phyloP scores from a whole-genome alignment of 2,113 vertebrate species.

The Thamnophis sirtalis region DNA sequence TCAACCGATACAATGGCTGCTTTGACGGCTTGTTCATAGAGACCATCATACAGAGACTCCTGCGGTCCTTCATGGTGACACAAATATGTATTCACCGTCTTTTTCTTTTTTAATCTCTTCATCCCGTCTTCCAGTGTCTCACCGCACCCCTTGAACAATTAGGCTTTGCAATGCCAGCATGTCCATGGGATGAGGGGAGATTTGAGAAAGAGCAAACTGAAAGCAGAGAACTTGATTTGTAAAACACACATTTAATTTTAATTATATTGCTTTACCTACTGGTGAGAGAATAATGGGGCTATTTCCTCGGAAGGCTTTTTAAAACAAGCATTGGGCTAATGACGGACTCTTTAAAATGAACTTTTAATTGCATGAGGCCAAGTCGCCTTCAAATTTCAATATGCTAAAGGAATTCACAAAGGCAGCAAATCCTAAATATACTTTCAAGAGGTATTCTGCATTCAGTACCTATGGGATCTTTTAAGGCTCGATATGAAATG shows the following conservation, averaged over 20 bases:
- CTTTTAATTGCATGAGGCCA: constrained; percentile 4
- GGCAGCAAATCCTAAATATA: neutral
- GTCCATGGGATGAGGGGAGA: neutral
- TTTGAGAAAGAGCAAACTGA: neutral
- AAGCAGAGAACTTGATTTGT: constrained; percentile 11
- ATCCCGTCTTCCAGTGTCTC: neutral
- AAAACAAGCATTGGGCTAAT: neutral
- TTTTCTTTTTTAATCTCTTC: neutral
- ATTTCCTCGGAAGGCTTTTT: neutral
- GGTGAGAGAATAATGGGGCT: constrained; percentile 14
- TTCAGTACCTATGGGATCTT: neutral
- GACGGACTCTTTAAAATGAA: constrained; percentile 2
- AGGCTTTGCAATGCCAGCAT: neutral
- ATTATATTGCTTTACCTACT: constrained; percentile 17
- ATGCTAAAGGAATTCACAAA: neutral
- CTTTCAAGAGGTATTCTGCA: neutral
- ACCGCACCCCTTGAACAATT: neutral
- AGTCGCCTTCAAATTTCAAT: neutral
- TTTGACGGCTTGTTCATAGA: neutral
- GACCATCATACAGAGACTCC: neutral
- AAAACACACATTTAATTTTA: constrained; percentile 25
- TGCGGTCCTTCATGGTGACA: neutral
- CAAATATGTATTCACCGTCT: neutral
- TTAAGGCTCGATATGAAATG: neutral
- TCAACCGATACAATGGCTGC: neutral